A percentile compares a stretch with the other conserved stretches of the same genome.
Evolutionary conservation across 2,113 vertebrate species (phyloP).

Genomic region (Tinamus guttatus): DNA sequence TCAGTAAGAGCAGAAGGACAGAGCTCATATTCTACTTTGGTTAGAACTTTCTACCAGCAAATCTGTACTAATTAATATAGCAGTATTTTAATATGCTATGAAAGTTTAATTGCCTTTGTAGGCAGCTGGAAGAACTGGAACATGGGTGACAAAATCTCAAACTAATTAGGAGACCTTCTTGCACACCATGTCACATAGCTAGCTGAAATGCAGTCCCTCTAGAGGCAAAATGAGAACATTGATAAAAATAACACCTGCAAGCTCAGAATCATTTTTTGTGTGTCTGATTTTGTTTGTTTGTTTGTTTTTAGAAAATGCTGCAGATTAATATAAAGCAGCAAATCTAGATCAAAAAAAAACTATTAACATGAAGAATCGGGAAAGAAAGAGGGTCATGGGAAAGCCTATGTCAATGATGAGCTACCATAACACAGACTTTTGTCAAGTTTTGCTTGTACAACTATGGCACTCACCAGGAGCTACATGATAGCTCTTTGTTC

Average conservation of each 20-base stretch:
- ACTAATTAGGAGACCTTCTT: not conserved
- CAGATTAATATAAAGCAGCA: not conserved
- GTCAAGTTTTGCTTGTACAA: not conserved
- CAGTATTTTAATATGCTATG: not conserved
- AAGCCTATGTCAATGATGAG: not conserved
- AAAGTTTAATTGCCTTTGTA: not conserved
- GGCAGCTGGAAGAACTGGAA: constrained; percentile 35
- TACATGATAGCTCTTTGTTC: not conserved
- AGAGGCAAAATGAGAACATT: not conserved
- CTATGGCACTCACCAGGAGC: not conserved
- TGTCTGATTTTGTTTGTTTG: too few species aligned
- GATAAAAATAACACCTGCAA: not conserved
- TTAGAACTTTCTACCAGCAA: not conserved
- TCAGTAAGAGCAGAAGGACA: not conserved
- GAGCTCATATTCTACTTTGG: not conserved
- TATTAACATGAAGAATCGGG: not conserved
- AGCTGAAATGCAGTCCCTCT: not conserved
- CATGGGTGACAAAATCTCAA: not conserved
- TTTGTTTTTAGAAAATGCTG: not conserved
- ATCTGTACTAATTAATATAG: not conserved
- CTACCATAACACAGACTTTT: not conserved
- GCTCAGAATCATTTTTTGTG: not conserved
- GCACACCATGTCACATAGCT: not conserved
- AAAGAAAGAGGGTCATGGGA: not conserved
- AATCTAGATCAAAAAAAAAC: accelerated